Evolutionary conservation across 2,113 vertebrate genomes (phyloP).

Genomic region (Oncorhynchus nerka): DNA sequence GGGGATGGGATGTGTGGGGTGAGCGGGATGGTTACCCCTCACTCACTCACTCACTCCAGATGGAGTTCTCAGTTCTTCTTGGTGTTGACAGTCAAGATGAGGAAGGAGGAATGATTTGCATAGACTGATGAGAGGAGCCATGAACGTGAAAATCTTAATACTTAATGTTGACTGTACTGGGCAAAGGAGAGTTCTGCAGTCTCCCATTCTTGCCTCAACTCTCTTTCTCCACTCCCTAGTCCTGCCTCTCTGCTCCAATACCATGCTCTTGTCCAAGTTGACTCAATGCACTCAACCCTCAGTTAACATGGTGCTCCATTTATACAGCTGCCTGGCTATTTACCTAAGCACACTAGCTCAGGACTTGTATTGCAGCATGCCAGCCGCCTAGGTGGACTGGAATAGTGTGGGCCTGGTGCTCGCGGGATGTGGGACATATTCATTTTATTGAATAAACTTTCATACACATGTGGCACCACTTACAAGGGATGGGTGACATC

Average conservation of each 20-base stretch:
- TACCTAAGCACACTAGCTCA: not conserved
- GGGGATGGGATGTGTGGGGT: slow-evolving; percentile 9
- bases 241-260: not conserved
- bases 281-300: not conserved
- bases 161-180: no score
- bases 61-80: slow-evolving; percentile 18
- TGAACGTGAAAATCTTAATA: no score
- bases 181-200: not conserved
- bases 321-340: not conserved
- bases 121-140: not conserved
- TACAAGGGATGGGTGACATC: no score
- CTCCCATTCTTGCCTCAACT: not conserved
- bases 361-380: not conserved
- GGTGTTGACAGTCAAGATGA: slow-evolving; percentile 1
- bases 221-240: not conserved
- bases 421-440: not conserved
- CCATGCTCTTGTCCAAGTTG: not conserved
- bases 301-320: not conserved
- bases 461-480: no score
- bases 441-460: not conserved
- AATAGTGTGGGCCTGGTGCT: not conserved
- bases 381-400: not conserved
- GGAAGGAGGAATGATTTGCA: not conserved
- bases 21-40: not conserved
- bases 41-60: slow-evolving; percentile 10